phyloP scores from a whole-genome alignment of 2,888 invertebrate genomes.

The Leptinotarsa juncta region DNA sequence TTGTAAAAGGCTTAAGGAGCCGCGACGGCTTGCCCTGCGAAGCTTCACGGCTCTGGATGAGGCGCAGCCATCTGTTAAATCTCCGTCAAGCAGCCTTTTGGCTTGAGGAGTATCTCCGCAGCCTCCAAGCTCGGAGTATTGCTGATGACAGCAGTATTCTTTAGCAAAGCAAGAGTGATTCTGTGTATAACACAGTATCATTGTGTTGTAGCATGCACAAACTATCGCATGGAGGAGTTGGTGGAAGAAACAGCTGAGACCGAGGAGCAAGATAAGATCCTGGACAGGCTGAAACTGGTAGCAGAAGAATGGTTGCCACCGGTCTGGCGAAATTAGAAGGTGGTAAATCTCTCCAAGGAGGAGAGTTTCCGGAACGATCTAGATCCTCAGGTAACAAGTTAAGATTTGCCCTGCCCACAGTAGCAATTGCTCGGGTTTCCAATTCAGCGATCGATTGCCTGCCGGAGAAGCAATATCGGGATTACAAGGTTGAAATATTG shows the following conservation, averaged over 20 bases:
- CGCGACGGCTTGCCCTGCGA: background rate
- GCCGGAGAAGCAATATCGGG: conserved; percentile 2
- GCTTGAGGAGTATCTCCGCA: background rate
- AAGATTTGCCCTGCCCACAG: conserved; percentile 49
- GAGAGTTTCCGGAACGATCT: conserved; percentile 38
- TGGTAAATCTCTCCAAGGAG: conserved; percentile 26
- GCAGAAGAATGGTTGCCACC: conserved; percentile 23
- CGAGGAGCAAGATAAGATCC: background rate
- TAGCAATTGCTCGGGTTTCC: conserved; percentile 41
- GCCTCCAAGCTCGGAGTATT: background rate
- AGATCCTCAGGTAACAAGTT: conserved; percentile 49
- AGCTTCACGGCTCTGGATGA: background rate
- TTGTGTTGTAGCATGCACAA: background rate
- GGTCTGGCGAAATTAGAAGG: conserved; percentile 43
- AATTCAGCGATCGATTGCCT: conserved; percentile 28
- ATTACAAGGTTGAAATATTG: background rate
- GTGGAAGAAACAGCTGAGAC: background rate
- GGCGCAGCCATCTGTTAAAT: background rate
- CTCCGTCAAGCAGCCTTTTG: background rate
- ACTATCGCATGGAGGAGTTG: background rate
- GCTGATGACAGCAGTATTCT: background rate
- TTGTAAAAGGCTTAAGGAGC: background rate
- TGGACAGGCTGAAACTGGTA: conserved; percentile 6
- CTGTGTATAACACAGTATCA: background rate
- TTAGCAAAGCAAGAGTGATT: background rate